Evolutionary conservation across 1,140 invertebrate genomes (phyloP), one percentile per base, ranked within the genome.

Genomic region (Archivesica marissinica): DNA sequence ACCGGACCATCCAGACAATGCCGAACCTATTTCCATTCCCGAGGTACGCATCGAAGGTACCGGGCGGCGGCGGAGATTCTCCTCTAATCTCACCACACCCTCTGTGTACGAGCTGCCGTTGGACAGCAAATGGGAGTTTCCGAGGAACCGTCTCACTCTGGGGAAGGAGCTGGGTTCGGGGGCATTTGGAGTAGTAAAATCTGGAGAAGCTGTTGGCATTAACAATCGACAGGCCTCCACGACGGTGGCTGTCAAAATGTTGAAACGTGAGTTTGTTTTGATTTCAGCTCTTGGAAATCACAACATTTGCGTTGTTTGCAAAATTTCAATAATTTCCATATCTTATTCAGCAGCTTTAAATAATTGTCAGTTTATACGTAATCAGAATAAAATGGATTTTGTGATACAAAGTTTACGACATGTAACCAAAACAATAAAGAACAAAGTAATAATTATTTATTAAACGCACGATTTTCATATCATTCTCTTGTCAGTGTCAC

Each of bases 241-340:
- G 25, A 96, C 97, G 7, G 98, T 99, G 0, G 99, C 99, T 52
- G 98, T 99, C 0, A 99, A 99, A 94, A 99, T 99, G 97, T 95
- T 99, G n/a, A 99, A 99, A 96, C 97, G 97, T 97, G 93, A 89
- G 59, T 81, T n/a, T n/a, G n/a, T n/a, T n/a, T n/a, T n/a, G n/a
- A n/a, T n/a, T n/a, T n/a, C n/a, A n/a, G n/a, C n/a, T n/a, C n/a
- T n/a, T n/a, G n/a, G n/a, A n/a, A n/a, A n/a, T n/a, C n/a, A n/a
- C n/a, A n/a, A n/a, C n/a, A n/a, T n/a, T n/a, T n/a, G n/a, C n/a
- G n/a, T n/a, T n/a, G n/a, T n/a, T n/a, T n/a, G n/a, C n/a, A n/a
- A n/a, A n/a, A n/a, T n/a, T n/a, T n/a, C n/a, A n/a, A n/a, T n/a
- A n/a, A n/a, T 7, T 11, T 56, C 47, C 20, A 64, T 23, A 66